Conservation (phyloP, 1,140 invertebrate species). For the Mylabris phalerata region DNA sequence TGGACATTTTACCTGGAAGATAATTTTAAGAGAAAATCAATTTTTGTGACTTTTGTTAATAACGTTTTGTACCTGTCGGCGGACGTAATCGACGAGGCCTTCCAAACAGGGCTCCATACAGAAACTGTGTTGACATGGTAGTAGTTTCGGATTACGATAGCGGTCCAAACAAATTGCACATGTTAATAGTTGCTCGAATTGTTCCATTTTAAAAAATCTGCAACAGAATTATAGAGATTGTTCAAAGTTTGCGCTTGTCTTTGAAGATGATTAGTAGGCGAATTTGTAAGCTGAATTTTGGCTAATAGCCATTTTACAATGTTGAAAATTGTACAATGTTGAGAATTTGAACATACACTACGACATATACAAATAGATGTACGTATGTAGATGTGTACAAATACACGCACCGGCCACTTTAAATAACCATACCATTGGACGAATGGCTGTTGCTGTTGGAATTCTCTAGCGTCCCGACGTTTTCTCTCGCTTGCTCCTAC, state of each 20-base stretch:
- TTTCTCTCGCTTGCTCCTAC: not conserved
- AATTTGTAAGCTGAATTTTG: constrained; percentile 1
- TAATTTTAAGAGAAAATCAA: not conserved
- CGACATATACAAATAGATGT: constrained; percentile 6
- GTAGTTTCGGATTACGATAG: constrained; percentile 91
- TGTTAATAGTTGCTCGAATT: constrained; percentile 95
- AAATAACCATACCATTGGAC: constrained; percentile 12
- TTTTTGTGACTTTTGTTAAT: not conserved
- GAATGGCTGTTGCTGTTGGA: constrained; percentile 2
- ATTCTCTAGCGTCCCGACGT: constrained; percentile 12
- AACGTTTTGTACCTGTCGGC: constrained; percentile 63
- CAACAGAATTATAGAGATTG: constrained; percentile 15
- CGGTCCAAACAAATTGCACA: constrained; percentile 97
- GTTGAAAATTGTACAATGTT: constrained; percentile 6
- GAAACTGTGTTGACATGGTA: constrained; percentile 99
- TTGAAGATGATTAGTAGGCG: not conserved
- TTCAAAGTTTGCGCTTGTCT: not conserved
- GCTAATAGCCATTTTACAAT: constrained; percentile 7
- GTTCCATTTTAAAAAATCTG: constrained; percentile 65
- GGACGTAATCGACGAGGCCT: constrained; percentile 89
- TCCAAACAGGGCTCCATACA: constrained; percentile 98
- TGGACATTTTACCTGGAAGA: constrained; percentile 85
- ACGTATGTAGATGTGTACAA: constrained; percentile 6
- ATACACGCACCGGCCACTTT: constrained; percentile 2
- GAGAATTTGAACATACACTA: too few species aligned